Base-by-base conservation (phyloP, 2,797 vertebrate genomes). In the Chelon auratus region DNA sequence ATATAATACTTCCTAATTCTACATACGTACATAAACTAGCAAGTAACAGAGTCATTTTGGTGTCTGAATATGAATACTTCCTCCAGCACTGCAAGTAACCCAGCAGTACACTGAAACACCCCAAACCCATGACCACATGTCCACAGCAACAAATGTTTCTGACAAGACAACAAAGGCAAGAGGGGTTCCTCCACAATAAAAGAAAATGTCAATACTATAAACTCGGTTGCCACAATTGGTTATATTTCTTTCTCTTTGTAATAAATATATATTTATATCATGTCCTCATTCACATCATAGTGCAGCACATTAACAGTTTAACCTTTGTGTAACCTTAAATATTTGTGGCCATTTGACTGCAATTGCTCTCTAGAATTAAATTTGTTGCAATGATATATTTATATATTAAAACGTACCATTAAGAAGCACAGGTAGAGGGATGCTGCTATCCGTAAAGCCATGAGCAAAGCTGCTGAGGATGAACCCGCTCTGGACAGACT, bases 141-240 rank as follows among this genome's bases (percentile, higher is more conserved):
- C 71, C 18, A 40, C 73, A 63, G 73, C 79, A 82, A 78, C 91
- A 89, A 87, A 78, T 93, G 91, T 94, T 93, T 89, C 80, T 92
- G 89, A 93, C 91, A 92, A 74, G 72, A 71, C 51, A 87, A 92
- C 88, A 92, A 93, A 91, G 90, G 79, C 82, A 72, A 68, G 51
- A 6, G 30, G 56, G 24, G 24, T 61, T 66, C 48, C 50, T 60
- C 48, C 26, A 52, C 9, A 67, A 73, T 52, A 62, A 40, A 58
- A 17, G n/a, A 62, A 80, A 75, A 37, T 57, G 17, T 69, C 26
- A 62, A 59, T 56, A 64, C 10, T 0, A 51, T 5, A 37, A 37
- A 26, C 20, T 15, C n/a, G 11, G 11, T 54, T 63, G 20, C 17
- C 20, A 11, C 15, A 13, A 7, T 54, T 63, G 18, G 12, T 65